These are phyloP conservation scores for Cavia porcellus DNA, from an alignment of 2,113 vertebrate genomes.

Conservation along the genomic window DNA sequence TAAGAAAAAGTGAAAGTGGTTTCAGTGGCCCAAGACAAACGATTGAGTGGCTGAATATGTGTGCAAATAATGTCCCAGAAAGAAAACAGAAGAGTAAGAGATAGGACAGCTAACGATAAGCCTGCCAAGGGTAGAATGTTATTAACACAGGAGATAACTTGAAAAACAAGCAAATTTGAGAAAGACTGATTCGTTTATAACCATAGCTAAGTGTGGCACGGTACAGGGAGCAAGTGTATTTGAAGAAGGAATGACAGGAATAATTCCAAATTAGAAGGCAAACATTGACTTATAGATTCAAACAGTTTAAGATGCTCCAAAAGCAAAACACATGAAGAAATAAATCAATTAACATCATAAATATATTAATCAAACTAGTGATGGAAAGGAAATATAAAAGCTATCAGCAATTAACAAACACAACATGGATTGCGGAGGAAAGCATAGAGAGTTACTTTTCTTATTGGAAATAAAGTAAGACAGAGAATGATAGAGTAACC, in stretches of 20 bases:
- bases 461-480: neutral
- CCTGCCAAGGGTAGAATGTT: neutral
- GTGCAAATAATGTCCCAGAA: neutral
- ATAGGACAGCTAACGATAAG: neutral
- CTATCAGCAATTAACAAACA: neutral
- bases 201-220: too few relatives aligned
- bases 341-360: neutral
- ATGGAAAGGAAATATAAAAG: neutral
- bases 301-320: neutral
- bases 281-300: neutral
- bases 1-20: neutral
- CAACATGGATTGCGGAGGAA: neutral
- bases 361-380: neutral
- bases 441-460: neutral
- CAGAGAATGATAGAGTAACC: neutral
- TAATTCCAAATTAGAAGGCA: neutral
- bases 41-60: neutral
- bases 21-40: too few relatives aligned
- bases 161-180: neutral
- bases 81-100: neutral
- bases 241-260: neutral
- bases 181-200: neutral
- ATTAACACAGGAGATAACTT: neutral
- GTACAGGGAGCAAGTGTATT: neutral
- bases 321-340: neutral